Base-by-base conservation (phyloP, 2,113 vertebrate species). In the Rafetus swinhoei region DNA sequence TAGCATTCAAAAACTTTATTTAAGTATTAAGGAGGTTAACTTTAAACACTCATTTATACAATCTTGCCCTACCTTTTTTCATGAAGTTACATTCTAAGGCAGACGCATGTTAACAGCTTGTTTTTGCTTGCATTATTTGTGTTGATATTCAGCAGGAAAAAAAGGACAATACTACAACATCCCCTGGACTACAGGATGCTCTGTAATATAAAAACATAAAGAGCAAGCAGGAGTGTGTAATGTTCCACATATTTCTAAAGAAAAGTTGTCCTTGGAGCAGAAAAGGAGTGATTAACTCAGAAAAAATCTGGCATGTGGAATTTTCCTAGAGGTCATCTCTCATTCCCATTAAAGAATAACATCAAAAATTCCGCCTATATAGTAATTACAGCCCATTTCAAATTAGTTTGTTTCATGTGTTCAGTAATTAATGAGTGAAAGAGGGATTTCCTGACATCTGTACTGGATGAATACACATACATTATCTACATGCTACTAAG, bases 231-330 rank as follows among this genome's bases (percentile, higher is more conserved):
- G 24, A 21, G 11, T 60, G 15, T 56, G 18, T 0, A 0, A n/a
- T 45, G 24, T 25, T 87, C 29, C n/a, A 16, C 5, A 18, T 0
- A 0, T 15, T 0, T 0, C 89, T 22, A 25, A 39, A 55, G 29
- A 86, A 82, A 27, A 13, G 0, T 0, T 56, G 83, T 60, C 69
- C 27, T 62, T 80, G 77, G 62, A 52, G 21, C 59, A 16, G 9
- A 0, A 0, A 79, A 53, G 74, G 5, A 1, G 8, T 15, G 5
- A 0, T 24, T 6, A 1, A 35, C 39, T 53, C 79, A 27, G 22
- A 81, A 72, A 95, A 59, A 92, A 85, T 74, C 93, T 96, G 95
- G 50, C 86, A 60, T 8, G 27, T 94, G 82, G 77, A 93, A 94
- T 52, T 56, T 94, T 87, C 62, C 85, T 91, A 50, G 54, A n/a